phyloP scores from a whole-genome alignment of 1,140 invertebrate genomes.

The Anoplolepis gracilipes region DNA sequence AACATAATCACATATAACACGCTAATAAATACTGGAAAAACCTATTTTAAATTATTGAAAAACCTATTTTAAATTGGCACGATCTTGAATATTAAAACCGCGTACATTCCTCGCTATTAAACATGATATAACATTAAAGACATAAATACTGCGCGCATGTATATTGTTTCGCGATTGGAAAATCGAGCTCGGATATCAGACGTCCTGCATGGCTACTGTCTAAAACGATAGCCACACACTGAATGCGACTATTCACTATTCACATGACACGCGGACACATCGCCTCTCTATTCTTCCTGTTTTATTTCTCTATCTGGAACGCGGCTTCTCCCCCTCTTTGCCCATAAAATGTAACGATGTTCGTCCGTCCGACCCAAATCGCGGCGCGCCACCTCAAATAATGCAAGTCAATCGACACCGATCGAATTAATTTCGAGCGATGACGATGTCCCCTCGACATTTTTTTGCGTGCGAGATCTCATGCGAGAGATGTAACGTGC shows the following conservation, averaged over 20 bases:
- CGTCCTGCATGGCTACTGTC: neutral
- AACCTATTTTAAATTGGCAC: neutral
- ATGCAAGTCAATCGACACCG: conserved; percentile 40
- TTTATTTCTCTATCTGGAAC: conserved; percentile 22
- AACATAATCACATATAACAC: neutral
- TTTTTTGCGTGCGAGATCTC: neutral
- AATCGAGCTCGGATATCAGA: conserved; percentile 5
- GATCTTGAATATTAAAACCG: neutral
- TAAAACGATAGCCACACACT: neutral
- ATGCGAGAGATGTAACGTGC: neutral
- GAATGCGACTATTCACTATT: conserved; percentile 34
- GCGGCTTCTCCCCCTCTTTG: neutral
- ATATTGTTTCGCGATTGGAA: conserved; percentile 43
- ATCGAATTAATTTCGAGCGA: conserved; percentile 44
- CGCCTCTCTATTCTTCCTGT: conserved; percentile 14
- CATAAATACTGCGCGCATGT: neutral
- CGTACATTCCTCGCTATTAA: neutral
- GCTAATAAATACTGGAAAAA: neutral
- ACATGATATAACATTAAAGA: neutral
- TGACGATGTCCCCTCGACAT: neutral
- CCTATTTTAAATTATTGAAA: no score
- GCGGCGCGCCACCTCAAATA: neutral
- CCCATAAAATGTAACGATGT: conserved; percentile 9
- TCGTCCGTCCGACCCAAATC: conserved; percentile 45
- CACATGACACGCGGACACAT: conserved; percentile 24